phyloP scores from a whole-genome alignment of 1,140 invertebrate genomes.

The Drosophila eugracilis region DNA sequence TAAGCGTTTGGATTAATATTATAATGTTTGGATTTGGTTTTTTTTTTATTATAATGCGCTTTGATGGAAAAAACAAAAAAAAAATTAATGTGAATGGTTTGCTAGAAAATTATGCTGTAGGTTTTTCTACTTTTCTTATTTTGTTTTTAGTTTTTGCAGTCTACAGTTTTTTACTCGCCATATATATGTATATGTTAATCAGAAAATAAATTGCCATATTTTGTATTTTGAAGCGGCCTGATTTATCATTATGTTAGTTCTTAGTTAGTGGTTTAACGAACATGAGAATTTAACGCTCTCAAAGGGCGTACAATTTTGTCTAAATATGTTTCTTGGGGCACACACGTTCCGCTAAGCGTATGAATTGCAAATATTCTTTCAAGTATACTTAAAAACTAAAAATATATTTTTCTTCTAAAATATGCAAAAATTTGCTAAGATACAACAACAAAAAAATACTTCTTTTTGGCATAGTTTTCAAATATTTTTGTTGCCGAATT shows the following conservation, averaged over 20 bases:
- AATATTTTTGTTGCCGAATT: too few species aligned
- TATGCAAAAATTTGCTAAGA: conserved; percentile 3
- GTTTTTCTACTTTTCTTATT: neutral
- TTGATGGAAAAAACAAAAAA: conserved; percentile 25
- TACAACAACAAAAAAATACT: conserved; percentile 6
- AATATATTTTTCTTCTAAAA: neutral
- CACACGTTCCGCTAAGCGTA: conserved; percentile 23
- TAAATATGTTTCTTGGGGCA: conserved; percentile 38
- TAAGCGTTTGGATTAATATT: conserved; percentile 42
- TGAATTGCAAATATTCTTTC: conserved; percentile 19
- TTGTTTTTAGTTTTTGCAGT: too few species aligned
- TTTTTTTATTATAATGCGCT: conserved; percentile 61
- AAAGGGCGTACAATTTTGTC: conserved; percentile 13
- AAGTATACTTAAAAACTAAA: conserved; percentile 15
- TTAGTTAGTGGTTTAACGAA: neutral
- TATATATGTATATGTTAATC: too few species aligned
- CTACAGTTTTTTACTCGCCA: conserved; percentile 22
- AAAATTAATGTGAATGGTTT: conserved; percentile 7
- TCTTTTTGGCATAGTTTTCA: neutral
- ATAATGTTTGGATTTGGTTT: conserved; percentile 55
- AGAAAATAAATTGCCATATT: conserved; percentile 1
- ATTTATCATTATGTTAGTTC: neutral
- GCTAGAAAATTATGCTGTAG: conserved; percentile 4
- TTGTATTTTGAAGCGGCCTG: neutral
- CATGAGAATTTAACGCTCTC: conserved; percentile 1